phyloP scores from a whole-genome alignment of 2,888 invertebrate species.

The Timema cristinae region DNA sequence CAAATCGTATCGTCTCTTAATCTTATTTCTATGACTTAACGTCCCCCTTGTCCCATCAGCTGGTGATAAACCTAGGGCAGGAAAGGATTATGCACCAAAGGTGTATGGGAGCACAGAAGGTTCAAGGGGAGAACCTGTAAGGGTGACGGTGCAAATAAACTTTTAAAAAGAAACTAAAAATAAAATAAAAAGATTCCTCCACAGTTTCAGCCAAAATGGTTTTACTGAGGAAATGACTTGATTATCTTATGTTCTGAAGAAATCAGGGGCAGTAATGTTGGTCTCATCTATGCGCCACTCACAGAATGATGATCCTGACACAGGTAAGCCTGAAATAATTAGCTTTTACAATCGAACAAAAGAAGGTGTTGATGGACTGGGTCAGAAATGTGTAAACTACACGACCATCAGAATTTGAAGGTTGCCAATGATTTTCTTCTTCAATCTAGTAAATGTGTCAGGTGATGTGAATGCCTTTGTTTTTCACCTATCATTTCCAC shows the following conservation, averaged over 20 bases:
- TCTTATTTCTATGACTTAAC: no score
- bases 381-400: constrained; percentile 35
- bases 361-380: constrained; percentile 34
- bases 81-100: no score
- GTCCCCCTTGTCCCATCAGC: no score
- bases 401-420: constrained; percentile 32
- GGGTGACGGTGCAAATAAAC: no score
- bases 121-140: no score
- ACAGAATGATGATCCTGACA: constrained; percentile 20
- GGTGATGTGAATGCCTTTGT: constrained; percentile 11
- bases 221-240: constrained; percentile 33
- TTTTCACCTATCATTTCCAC: constrained; percentile 1
- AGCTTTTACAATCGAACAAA: constrained; percentile 35
- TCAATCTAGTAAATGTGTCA: constrained; percentile 29
- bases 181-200: constrained; percentile 32
- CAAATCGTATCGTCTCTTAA: no score
- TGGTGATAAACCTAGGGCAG: no score
- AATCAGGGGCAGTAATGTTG: constrained; percentile 33
- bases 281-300: constrained; percentile 29
- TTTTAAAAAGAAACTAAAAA: no score
- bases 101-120: no score
- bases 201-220: constrained; percentile 36
- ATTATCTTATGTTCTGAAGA: constrained; percentile 32
- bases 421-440: constrained; percentile 32
- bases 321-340: constrained; percentile 35